Evolutionary conservation across 2,888 invertebrate species (phyloP).

Genomic region (Metallyticus violacea): DNA sequence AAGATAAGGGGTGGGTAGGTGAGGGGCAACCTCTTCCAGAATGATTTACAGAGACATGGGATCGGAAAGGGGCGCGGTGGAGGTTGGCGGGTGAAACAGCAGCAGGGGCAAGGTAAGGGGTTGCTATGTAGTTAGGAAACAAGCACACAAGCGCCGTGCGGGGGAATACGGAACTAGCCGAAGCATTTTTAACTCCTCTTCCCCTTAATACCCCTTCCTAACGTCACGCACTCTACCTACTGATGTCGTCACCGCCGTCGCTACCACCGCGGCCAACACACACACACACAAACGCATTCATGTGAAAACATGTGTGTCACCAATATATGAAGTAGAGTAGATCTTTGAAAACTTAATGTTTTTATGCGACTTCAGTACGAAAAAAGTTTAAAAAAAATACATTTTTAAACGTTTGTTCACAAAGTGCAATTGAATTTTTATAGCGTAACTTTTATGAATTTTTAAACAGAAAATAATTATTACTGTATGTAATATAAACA

Average conservation of each 20-base stretch:
- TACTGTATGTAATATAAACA: no score
- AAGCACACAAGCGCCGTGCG: conserved; percentile 1
- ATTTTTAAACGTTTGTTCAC: no score
- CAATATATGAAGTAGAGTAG: no score
- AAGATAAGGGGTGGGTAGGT: background rate
- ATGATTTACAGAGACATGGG: background rate
- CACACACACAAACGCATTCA: no score
- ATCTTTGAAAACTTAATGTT: no score
- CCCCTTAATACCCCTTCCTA: background rate
- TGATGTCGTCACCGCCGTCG: background rate
- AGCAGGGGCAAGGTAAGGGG: background rate
- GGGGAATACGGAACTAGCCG: background rate
- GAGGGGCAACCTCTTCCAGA: background rate
- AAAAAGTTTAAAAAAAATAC: no score
- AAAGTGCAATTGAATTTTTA: no score
- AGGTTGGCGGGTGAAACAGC: background rate
- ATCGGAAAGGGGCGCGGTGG: background rate
- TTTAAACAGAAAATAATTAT: no score
- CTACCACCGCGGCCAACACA: background rate
- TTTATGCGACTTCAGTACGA: no score
- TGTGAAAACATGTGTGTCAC: no score
- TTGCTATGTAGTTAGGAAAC: background rate
- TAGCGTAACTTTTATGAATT: no score
- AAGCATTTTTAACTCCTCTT: background rate
- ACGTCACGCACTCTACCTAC: background rate